Evolutionary conservation across 2,113 vertebrate genomes (phyloP).

Genomic region (Campylomormyrus tamandua): DNA sequence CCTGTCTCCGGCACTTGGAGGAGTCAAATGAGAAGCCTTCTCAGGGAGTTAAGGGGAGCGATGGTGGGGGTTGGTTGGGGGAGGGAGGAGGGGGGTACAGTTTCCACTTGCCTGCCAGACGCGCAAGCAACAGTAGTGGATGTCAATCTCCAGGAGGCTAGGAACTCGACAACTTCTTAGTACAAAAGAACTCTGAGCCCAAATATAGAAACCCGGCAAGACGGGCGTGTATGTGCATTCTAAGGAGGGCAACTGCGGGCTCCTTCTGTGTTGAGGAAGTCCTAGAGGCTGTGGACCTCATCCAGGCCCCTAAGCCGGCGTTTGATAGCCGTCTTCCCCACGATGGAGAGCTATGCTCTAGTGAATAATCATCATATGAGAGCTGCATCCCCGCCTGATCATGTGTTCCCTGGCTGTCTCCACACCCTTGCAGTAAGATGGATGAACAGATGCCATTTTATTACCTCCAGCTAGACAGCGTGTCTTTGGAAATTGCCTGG

Average conservation of each 20-base stretch:
- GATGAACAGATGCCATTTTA: slow-evolving; percentile 2
- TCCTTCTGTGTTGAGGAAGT: not conserved
- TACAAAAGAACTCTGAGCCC: slow-evolving; percentile 22
- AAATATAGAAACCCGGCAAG: slow-evolving; percentile 11
- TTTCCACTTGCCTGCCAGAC: slow-evolving; percentile 31
- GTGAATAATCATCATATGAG: not conserved
- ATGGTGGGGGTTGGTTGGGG: not conserved
- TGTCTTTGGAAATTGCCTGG: not conserved
- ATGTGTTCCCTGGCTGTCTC: not conserved
- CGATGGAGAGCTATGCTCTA: not conserved
- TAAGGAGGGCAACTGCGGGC: not conserved
- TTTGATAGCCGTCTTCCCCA: not conserved
- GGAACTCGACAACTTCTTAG: slow-evolving; percentile 30
- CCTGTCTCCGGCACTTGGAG: slow-evolving; percentile 23
- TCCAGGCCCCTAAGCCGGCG: not conserved
- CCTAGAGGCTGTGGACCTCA: not conserved
- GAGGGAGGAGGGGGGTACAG: not conserved
- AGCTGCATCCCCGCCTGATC: not conserved
- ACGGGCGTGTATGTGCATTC: not conserved
- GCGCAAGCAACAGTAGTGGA: slow-evolving; percentile 30
- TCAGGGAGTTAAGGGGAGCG: slow-evolving; percentile 7
- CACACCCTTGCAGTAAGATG: not conserved
- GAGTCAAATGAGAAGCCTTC: slow-evolving; percentile 18
- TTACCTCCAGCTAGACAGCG: not conserved
- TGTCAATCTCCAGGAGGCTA: slow-evolving; percentile 26